These are phyloP conservation scores for Ptychadena robeensis DNA, from an alignment of 2,797 vertebrate species.

Conservation along the genomic window DNA sequence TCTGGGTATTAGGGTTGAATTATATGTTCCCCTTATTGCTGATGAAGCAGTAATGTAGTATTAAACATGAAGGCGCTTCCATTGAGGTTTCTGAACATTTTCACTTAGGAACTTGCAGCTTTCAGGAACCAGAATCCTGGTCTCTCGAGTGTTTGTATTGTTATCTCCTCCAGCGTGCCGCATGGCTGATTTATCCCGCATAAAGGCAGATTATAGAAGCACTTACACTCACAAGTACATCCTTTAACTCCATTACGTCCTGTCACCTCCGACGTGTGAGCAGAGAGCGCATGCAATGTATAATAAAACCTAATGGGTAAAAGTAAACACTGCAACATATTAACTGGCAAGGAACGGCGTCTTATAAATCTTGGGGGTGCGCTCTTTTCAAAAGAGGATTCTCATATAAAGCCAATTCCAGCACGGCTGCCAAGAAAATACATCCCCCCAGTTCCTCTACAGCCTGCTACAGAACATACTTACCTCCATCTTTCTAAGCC, in stretches of 20 bases:
- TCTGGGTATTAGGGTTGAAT: neutral
- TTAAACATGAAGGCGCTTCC: constrained; percentile 21
- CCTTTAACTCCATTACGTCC: constrained; percentile 58
- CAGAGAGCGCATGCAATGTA: constrained; percentile 35
- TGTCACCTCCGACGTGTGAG: constrained; percentile 34
- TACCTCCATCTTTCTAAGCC: neutral
- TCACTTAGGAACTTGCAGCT: constrained; percentile 15
- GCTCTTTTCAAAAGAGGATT: constrained; percentile 9
- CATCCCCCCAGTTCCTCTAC: neutral
- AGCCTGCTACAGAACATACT: neutral
- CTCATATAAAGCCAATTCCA: constrained; percentile 9
- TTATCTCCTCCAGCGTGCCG: constrained; percentile 37
- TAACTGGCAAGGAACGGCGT: constrained; percentile 45
- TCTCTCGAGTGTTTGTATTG: constrained; percentile 56
- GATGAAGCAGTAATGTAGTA: constrained; percentile 27
- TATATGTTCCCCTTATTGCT: neutral
- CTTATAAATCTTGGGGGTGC: constrained; percentile 35
- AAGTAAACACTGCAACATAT: constrained; percentile 58
- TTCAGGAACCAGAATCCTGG: constrained; percentile 31
- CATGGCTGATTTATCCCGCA: constrained; percentile 58
- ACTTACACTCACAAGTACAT: constrained; percentile 52
- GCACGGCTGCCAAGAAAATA: neutral
- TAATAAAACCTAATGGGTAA: constrained; percentile 59
- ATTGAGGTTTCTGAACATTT: constrained; percentile 35
- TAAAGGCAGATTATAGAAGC: constrained; percentile 59